Base-by-base conservation (phyloP, 2,888 invertebrate genomes). In the Itoplectis maculator region DNA sequence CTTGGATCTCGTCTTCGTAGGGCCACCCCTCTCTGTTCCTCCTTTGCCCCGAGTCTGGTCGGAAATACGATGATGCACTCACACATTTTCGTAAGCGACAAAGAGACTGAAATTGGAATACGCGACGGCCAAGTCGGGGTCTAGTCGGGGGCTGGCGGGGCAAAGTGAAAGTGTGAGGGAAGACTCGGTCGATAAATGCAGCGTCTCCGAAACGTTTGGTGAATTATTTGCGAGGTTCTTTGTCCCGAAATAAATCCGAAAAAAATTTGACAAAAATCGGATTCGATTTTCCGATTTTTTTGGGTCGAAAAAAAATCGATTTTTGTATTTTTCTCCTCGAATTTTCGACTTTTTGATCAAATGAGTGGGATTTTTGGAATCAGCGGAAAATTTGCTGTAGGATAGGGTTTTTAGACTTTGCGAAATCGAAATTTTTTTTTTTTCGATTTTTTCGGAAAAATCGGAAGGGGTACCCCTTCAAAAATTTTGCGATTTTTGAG, bases 51-150 rank as follows among this genome's bases (percentile, higher is more conserved):
- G 49, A 8, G 35, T 51, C 82, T 40, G 35, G 56, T 49, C 47
- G 51, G 63, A 23, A 82, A 66, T 70, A 70, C 78, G 65, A 75
- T 70, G 78, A 79, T 78, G 81, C 81, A 78, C n/a, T 68, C 49
- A 47, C 68, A 65, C 59, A 45, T 77, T 61, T 73, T 61, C 76
- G 40, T 51, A n/a, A 5, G 47, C 45, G 59, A 15, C 66, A 61
- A 77, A 59, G 73, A 73, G 65, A 35, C 51, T 45, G 66, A 77
- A 81, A 81, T 73, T 73, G 77, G 42, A 74, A 78, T 75, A 70
- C 69, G 74, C 6, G n/a, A 45, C 69, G 54, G 56, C 35, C 11
- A 9, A 61, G 49, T 76, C 65, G 37, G n/a, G 6, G 29, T 29
- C 29, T 2, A 2, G 29, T n/a, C 29, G 29, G 5, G 29, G 29